phyloP scores from a whole-genome alignment of 2,888 invertebrate species.

The Xestia rhomboidea region DNA sequence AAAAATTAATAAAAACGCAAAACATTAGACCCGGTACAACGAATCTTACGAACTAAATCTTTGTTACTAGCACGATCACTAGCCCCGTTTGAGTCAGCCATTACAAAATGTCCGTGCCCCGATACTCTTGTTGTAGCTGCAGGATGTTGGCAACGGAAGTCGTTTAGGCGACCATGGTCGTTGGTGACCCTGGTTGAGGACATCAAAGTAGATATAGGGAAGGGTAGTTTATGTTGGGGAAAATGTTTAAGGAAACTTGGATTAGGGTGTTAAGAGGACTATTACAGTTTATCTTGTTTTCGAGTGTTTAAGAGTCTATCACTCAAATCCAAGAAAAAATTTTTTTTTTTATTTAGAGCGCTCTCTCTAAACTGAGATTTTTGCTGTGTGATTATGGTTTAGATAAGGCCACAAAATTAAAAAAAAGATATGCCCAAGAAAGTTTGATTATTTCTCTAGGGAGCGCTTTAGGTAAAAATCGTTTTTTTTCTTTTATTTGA shows the following conservation, averaged over 20 bases:
- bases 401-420: no score
- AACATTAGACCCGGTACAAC: neutral
- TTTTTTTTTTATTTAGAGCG: no score
- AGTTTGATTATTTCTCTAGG: no score
- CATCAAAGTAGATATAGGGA: conserved; percentile 20
- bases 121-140: conserved; percentile 48
- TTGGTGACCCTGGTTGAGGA: conserved; percentile 21
- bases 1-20: neutral
- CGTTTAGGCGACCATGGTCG: conserved; percentile 28
- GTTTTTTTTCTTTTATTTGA: no score
- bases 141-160: conserved; percentile 58
- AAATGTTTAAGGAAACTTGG: neutral
- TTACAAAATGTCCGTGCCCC: conserved; percentile 47
- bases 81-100: conserved; percentile 35
- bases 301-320: no score
- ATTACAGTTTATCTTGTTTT: no score
- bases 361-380: no score
- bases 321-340: no score
- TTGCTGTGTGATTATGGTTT: no score
- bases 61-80: conserved; percentile 15
- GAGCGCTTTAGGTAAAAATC: no score
- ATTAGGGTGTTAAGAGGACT: neutral
- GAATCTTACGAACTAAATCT: neutral
- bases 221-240: conserved; percentile 1
- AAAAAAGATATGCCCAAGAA: no score